A percentile compares a stretch with the other conserved stretches of the same genome.
Conservation (phyloP, 1,140 invertebrate genomes). For the Bursaphelenchus mucronatus region DNA sequence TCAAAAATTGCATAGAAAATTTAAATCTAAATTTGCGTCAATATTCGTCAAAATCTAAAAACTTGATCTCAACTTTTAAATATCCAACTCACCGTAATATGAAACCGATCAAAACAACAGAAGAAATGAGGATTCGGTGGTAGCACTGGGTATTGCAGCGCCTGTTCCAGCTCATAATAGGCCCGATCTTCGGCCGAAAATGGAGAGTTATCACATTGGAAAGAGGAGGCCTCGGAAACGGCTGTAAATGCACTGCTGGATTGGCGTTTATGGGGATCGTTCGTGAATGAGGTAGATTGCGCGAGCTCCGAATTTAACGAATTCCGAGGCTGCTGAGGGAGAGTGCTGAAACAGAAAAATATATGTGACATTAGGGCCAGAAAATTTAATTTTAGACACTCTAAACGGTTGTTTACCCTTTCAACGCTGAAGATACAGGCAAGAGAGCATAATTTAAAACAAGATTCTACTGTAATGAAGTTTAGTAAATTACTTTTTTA, state of each 20-base stretch:
- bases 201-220: background rate
- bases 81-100: constrained; percentile 37
- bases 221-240: background rate
- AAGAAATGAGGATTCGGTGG: constrained; percentile 44
- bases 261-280: background rate
- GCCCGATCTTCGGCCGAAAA: constrained; percentile 15
- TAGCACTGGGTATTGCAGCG: constrained; percentile 31
- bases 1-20: constrained; percentile 1
- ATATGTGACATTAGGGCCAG: no score
- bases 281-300: background rate
- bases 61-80: background rate
- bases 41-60: background rate
- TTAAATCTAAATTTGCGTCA: no score
- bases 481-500: no score
- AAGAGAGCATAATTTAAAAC: no score
- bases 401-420: no score
- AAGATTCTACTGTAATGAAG: no score
- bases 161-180: constrained; percentile 26
- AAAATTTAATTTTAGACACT: no score
- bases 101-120: constrained; percentile 40
- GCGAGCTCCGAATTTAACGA: background rate
- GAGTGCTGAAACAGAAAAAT: background rate
- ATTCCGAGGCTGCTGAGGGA: constrained; percentile 3
- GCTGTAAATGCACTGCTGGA: background rate
- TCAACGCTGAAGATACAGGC: no score